phyloP scores from a whole-genome alignment of 2,113 vertebrate species.

The Peucedramus taeniatus region DNA sequence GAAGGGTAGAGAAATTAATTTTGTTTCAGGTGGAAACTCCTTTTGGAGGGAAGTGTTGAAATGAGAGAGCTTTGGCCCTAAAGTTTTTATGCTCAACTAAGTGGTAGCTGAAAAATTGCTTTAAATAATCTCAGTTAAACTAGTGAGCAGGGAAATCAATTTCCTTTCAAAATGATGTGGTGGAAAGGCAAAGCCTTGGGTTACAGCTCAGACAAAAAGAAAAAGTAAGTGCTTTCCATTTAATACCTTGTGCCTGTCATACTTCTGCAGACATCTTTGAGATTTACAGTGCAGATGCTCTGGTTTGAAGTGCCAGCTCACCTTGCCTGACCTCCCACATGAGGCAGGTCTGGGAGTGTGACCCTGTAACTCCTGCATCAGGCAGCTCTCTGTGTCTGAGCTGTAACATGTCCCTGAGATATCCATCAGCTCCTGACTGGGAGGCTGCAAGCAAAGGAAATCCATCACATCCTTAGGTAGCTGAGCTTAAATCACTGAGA shows the following conservation, averaged over 20 bases:
- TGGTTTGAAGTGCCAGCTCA: background rate
- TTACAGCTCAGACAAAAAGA: background rate
- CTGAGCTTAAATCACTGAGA: conserved; percentile 50
- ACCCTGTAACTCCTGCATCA: conserved; percentile 1
- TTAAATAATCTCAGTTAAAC: background rate
- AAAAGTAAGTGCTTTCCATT: background rate
- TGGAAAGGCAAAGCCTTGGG: background rate
- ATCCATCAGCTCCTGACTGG: background rate
- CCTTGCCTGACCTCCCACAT: background rate
- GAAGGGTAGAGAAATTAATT: background rate
- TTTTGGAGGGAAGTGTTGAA: conserved; percentile 27
- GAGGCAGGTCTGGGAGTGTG: background rate
- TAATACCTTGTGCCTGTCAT: background rate
- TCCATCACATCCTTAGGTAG: conserved; percentile 30
- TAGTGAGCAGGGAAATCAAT: conserved; percentile 14
- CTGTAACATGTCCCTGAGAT: background rate
- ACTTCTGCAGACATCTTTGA: background rate
- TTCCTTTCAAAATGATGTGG: background rate
- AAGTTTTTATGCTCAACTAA: background rate
- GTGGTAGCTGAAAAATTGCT: background rate
- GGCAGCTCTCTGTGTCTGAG: background rate
- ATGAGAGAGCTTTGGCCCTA: background rate
- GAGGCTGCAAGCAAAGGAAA: background rate
- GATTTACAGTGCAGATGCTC: background rate
- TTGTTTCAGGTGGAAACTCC: conserved; percentile 1